Percentiles rank a stretch among this genome's conserved stretches.
Evolutionary conservation across 2,888 invertebrate species (phyloP).

Genomic region (Aporophyla lueneburgensis): DNA sequence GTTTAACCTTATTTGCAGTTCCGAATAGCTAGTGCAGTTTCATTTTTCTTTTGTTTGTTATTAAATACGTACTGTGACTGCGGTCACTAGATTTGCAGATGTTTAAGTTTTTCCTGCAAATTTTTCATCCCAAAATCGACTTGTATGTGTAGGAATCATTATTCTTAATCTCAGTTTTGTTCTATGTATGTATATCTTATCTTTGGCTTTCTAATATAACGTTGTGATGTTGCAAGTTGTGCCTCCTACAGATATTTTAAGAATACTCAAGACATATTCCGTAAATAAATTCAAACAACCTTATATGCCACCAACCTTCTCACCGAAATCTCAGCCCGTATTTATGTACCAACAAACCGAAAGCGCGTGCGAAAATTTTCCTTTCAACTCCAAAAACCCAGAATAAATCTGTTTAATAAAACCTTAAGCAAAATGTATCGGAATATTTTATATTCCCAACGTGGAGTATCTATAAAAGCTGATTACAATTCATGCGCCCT

Average conservation of each 20-base stretch:
- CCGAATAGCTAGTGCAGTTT: conserved; percentile 10
- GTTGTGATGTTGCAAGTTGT: not conserved
- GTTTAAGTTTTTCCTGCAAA: not conserved
- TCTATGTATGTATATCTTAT: too few relatives aligned
- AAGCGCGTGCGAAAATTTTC: conserved; percentile 42
- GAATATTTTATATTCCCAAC: conserved; percentile 60
- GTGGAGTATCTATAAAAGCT: conserved; percentile 57
- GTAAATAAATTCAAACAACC: conserved; percentile 1
- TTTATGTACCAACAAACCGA: conserved; percentile 31
- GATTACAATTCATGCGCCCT: conserved; percentile 63
- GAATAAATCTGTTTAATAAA: conserved; percentile 59
- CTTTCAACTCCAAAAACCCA: conserved; percentile 55
- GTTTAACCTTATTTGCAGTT: conserved; percentile 27
- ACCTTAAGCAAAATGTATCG: conserved; percentile 54
- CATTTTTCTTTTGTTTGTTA: conserved; percentile 13
- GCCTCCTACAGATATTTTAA: not conserved
- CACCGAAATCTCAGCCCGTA: conserved; percentile 20
- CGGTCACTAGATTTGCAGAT: not conserved
- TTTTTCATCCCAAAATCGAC: too few relatives aligned
- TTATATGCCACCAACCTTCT: not conserved
- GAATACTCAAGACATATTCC: not conserved
- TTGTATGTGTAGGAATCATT: too few relatives aligned
- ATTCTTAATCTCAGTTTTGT: not conserved
- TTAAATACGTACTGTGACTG: conserved; percentile 12
- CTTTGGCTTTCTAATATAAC: not conserved